Evolutionary conservation across 2,113 vertebrate species (phyloP).

Genomic region (Isichthys henryi): DNA sequence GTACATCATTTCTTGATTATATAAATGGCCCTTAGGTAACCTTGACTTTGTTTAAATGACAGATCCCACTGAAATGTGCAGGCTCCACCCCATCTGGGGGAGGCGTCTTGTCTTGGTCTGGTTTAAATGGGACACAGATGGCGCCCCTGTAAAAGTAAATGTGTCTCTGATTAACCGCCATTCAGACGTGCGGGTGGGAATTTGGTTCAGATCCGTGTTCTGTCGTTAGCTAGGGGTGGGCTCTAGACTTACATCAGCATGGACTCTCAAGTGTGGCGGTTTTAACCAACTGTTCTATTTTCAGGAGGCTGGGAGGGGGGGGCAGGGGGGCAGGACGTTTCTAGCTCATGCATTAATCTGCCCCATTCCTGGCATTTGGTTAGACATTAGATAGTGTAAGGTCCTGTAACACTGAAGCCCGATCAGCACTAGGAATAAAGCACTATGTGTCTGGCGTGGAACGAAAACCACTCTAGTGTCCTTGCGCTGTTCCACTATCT

Average conservation of each 20-base stretch:
- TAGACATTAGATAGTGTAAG: not conserved
- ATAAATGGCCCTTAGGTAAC: not conserved
- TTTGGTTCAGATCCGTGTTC: not conserved
- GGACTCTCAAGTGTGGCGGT: not conserved
- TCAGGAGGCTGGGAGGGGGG: not conserved
- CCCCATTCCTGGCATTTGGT: not conserved
- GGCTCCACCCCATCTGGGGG: not conserved
- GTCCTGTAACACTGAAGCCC: not conserved
- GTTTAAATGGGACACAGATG: not conserved
- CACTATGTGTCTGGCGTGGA: not conserved
- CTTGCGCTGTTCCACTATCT: not conserved
- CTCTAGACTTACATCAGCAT: not conserved
- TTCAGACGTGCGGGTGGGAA: not conserved
- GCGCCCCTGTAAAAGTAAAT: not conserved
- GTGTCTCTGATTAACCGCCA: not conserved
- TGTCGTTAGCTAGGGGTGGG: not conserved
- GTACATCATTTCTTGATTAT: not conserved
- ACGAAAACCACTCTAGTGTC: not conserved
- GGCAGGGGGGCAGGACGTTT: not conserved
- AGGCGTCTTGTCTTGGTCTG: not conserved
- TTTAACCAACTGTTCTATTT: not conserved
- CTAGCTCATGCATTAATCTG: not conserved
- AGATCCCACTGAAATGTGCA: not conserved
- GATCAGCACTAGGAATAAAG: not conserved
- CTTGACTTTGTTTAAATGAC: not conserved